Base-by-base conservation (phyloP, 2,113 vertebrate genomes). In the Entelurus aequoreus region DNA sequence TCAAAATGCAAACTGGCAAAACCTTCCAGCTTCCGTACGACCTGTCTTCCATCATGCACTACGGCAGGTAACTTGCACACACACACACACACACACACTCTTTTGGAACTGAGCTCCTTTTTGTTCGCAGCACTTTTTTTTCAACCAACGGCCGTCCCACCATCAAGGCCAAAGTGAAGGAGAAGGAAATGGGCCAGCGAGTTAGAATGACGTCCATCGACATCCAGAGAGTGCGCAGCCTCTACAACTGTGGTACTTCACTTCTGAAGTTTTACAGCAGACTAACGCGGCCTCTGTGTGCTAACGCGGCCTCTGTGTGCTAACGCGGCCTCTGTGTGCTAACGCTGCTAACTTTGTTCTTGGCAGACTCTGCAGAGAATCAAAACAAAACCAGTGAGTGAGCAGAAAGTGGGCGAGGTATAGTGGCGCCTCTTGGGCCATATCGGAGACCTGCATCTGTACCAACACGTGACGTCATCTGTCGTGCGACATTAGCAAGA, bases 1-100 rank as follows among this genome's bases (percentile, higher is more conserved):
- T 61, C 60, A 5, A n/a, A 5, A 61, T 12, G 9, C 47, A 49
- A 38, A 7, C 5, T 1, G 60, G 60, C 1, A 9, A 36, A 16
- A 61, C 60, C 5, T 61, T 61, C 28, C 14, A 61, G 15, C 60
- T 61, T 6, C 48, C 60, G 21, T 61, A 61, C 8, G 60, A 61
- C 60, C 12, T 61, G 8, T 4, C 19, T 1, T 61, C 60, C 60
- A 61, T 61, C 35, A 36, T 61, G 60, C 60, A 61, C 36, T 61
- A 61, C 46, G 60, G 60, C 60, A 61, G 60, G 60, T 61, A 61
- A 40, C 4, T 7, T 7, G 12, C 42, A 16, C 36, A 40, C 55
- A 19, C 55, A 46, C 40, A 8, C 38, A 40, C 38, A 40, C 38
- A 40, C 6, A 40, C 6, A 6, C 38, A 6, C 8, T 10, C 10